These are phyloP conservation scores for Atrina japonica DNA, from an alignment of 2,888 invertebrate species.

Conservation along the genomic window DNA sequence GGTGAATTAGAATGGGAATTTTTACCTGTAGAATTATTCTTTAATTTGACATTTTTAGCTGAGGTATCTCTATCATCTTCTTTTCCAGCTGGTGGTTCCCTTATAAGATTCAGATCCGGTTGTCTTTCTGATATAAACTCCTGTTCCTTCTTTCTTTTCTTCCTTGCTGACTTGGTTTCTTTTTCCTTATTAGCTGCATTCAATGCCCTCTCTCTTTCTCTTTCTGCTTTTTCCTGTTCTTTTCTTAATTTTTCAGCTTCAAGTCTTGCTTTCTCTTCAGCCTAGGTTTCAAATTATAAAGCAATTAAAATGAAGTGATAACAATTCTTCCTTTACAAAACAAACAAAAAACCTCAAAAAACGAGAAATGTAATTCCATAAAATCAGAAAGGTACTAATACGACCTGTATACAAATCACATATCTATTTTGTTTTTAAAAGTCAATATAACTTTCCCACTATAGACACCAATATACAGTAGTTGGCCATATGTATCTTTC, in stretches of 20 bases:
- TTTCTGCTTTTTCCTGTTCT: conserved; percentile 29
- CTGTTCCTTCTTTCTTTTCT: conserved; percentile 40
- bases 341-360: too few relatives aligned
- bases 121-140: conserved; percentile 24
- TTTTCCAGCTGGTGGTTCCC: conserved; percentile 40
- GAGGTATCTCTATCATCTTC: conserved; percentile 28
- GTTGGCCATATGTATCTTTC: too few relatives aligned
- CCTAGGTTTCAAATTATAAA: too few relatives aligned
- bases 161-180: conserved; percentile 45
- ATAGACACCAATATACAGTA: too few relatives aligned
- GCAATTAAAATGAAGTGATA: conserved; percentile 32
- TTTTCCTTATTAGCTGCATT: conserved; percentile 32
- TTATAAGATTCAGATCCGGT: conserved; percentile 24
- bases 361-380: too few relatives aligned
- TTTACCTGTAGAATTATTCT: conserved; percentile 13
- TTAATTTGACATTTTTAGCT: conserved; percentile 1
- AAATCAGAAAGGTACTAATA: too few relatives aligned
- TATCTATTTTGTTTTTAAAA: too few relatives aligned
- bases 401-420: too few relatives aligned
- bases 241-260: conserved; percentile 53
- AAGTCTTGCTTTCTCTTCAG: conserved; percentile 68
- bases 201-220: conserved; percentile 35
- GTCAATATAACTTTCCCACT: too few relatives aligned
- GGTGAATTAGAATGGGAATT: conserved; percentile 20
- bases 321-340: neutral